phyloP scores from a whole-genome alignment of 1,140 invertebrate genomes.

The Papilio helenus region DNA sequence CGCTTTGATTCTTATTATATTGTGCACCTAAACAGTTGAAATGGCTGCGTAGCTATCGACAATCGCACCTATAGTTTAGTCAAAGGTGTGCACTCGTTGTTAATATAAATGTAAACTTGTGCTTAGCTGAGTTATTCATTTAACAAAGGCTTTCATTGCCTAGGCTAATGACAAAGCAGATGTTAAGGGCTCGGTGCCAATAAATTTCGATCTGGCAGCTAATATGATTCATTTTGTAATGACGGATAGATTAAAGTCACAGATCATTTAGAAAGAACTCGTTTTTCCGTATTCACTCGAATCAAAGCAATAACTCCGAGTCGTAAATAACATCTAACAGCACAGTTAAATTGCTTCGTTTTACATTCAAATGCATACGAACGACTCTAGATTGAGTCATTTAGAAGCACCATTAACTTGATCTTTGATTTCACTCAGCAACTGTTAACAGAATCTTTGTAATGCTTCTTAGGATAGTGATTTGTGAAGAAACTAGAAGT shows the following conservation, averaged over 20 bases:
- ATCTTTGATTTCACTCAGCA: slow-evolving; percentile 20
- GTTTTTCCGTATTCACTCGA: slow-evolving; percentile 1
- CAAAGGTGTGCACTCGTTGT: too few species aligned
- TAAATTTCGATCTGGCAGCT: neutral
- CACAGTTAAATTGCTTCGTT: slow-evolving; percentile 23
- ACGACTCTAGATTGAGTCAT: slow-evolving; percentile 9
- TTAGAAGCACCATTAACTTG: neutral
- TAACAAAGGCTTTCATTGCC: neutral
- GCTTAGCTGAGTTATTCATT: neutral
- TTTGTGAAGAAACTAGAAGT: neutral
- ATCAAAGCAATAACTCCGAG: slow-evolving; percentile 14
- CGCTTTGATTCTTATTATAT: too few species aligned
- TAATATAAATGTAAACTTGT: neutral
- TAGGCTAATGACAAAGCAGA: neutral
- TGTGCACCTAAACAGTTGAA: too few species aligned
- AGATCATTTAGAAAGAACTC: slow-evolving; percentile 19
- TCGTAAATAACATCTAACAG: slow-evolving; percentile 16
- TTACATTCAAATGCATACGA: slow-evolving; percentile 19
- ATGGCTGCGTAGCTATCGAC: too few species aligned
- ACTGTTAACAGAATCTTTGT: slow-evolving; percentile 3
- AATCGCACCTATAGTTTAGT: too few species aligned
- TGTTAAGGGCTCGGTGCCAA: neutral
- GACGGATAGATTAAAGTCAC: slow-evolving; percentile 5
- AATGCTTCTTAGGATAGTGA: neutral
- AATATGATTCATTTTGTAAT: slow-evolving; percentile 3